Evolutionary conservation across 2,888 invertebrate genomes (phyloP), one percentile per base, ranked within the genome.

Genomic region (Leucophenga maculata): DNA sequence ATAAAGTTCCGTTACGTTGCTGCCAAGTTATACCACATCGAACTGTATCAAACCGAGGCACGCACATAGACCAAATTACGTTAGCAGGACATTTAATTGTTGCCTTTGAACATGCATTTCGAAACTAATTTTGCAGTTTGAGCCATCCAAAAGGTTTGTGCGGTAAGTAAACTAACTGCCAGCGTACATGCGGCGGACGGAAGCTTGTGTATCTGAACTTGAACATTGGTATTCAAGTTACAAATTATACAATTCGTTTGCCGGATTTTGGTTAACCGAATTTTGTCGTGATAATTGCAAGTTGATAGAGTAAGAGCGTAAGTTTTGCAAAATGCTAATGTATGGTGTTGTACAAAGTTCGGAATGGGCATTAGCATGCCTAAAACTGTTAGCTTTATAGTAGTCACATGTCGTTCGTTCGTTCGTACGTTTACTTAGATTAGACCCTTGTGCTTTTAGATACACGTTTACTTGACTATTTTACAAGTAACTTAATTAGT

Each of bases 41-140:
- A 50, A 18, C 50, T 67, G 80, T 76, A 71, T 78, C 55, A 73
- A 70, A 46, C 39, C 46, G 16, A 59, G 14, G 52, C 32, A 22
- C 39, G 16, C 31, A 22, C 31, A 57, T 22, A 14, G 64, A 70
- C 44, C 69, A 44, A 69, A 74, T 74, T 69, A 9, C 65, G 60
- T 20, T 39, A 55, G 26, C 31, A 16, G 31, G 65, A 55, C 70
- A 65, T 72, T 78, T 78, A 81, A 78, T 80, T 77, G 80, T 74
- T 78, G 80, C 73, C 82, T 83, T 78, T 75, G 82, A 80, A 22
- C 57, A 57, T 31, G 31, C 57, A 26, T 22, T 26, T 57, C 57
- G 55, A 20, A 54, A 39, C 54, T 54, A 54, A 54, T 18, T 54
- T 54, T 54, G 54, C 54, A 18, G 22, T 54, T 18, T 18, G 11